Evolutionary conservation across 37 sponge, comb jelly and placozoan species (phyloP), one percentile per base, ranked within the genome.

Genomic region (Ephydatia muelleri): DNA sequence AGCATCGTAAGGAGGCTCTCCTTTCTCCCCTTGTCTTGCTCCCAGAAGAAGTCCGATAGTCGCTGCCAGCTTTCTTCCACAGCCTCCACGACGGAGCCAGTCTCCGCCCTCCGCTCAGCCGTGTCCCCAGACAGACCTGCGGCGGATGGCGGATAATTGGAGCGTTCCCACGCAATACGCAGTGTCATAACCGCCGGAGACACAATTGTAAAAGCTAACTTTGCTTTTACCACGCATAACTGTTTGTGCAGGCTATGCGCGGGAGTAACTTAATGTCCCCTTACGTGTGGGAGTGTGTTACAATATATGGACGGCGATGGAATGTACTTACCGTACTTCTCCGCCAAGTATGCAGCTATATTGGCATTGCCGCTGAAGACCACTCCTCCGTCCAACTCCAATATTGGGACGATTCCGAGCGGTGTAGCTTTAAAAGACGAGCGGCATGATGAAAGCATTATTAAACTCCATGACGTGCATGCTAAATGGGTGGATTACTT

Each of bases 21-120:
- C 84, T 92, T 88, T 35, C 36, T 85, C n/a, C 27, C 49, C n/a
- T 81, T 79, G 43, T 88, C 89, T 77, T 92, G 81, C 74, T 80
- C 85, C 79, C 80, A 85, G 75, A 82, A 85, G 34, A 85, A 30
- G 37, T 68, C 32, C 26, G 36, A 27, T 5, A 92, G 37, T 27
- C 77, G 72, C 6, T 30, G 28, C 77, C 85, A 83, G 67, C 85
- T 26, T 19, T 85, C 85, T 31, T 92, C 76, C 68, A 72, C 34
- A 25, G 30, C 29, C 19, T 88, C 89, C 30, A 81, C 83, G 16
- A 82, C 48, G 21, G 75, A 68, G 47, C 37, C 72, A 3, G 75
- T 39, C 66, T 79, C 80, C 4, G 88, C 82, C 47, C 76, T 81
- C 67, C 77, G 79, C 38, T 79, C 49, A 22, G 71, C 74, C 66